Base-by-base conservation (phyloP, 2,888 invertebrate species). In the Catonia carolina region DNA sequence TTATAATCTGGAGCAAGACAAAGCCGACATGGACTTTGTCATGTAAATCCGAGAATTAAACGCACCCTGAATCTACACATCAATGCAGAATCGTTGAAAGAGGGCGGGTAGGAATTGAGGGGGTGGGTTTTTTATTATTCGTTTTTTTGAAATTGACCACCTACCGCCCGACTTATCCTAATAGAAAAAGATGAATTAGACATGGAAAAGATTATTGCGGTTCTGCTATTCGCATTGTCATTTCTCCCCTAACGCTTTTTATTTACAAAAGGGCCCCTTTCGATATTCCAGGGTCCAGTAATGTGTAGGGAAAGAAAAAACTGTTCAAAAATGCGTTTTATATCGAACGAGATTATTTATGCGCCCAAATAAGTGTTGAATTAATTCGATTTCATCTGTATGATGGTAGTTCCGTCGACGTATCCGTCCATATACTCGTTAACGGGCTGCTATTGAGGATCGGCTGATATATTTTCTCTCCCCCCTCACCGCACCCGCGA, bases 21-120 rank as follows among this genome's bases (percentile, higher is more conserved):
- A 45, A 22, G 45, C 22, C 18, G 22, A 22, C 45, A n/a, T n/a
- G 18, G 45, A 45, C 45, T 45, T 45, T 45, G 45, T 45, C 45
- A 45, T 45, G 45, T 45, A 45, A 45, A 45, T 45, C 45, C 45
- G 45, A 20, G 45, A 45, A 45, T 45, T 45, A 45, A 45, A 22
- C 45, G n/a, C 45, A 27, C 45, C 27, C 45, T 18, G 22, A 45
- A 45, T 45, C 45, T 45, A 45, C 45, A 45, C 45, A 45, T 45
- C 45, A 45, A 45, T 45, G 22, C 45, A 22, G 42, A 12, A 41
- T 18, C 15, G 41, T n/a, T n/a, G 37, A 15, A 14, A 14, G 37
- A 3, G 41, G 41, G 15, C 41, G 41, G 15, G 10, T 7, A 14
- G 17, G 17, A 17, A 15, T 10, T 14, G 17, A 22, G 41, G 41